Base-by-base conservation (phyloP, 2,797 vertebrate species). In the Myotis pilosus region DNA sequence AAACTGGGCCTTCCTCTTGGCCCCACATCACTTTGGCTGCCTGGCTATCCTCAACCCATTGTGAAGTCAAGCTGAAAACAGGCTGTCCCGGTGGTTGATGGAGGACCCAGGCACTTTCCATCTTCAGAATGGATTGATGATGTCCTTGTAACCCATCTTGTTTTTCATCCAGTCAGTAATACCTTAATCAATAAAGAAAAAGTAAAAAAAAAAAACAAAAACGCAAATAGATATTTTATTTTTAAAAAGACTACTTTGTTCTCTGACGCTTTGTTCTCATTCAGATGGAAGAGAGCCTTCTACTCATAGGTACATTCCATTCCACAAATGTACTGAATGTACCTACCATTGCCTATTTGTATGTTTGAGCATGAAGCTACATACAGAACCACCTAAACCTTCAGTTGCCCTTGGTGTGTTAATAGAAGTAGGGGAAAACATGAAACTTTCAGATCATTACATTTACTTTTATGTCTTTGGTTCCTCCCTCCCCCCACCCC, bases 41-140 rank as follows among this genome's bases (percentile, higher is more conserved):
- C 41, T 78, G n/a, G 38, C 71, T 23, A 5, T 53, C 25, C 17
- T 75, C 38, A 78, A 2, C 57, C 55, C 71, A 55, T 0, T 81
- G 60, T 68, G 66, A 92, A 72, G 19, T 80, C 79, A 78, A 57
- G 44, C 44, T 80, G 30, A 82, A 95, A 86, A 85, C 53, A 82
- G 66, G 55, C 64, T 47, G 6, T 41, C 20, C 12, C 16, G 8
- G 38, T 19, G 6, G 12, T 53, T 60, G 71, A 15, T 60, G 17
- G 44, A 74, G 19, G 44, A 30, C 57, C 2, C 33, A 74, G 22
- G 20, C 25, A 25, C 6, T 55, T 91, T 19, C 23, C 16, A 57
- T 81, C 60, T 93, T 94, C 62, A 57, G 44, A 62, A 28, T 28
- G 75, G 68, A 55, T 66, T 82, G 64, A 15, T 41, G 60, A 49